These are phyloP conservation scores for Andrena camellia DNA, from an alignment of 2,888 invertebrate species.

Conservation along the genomic window DNA sequence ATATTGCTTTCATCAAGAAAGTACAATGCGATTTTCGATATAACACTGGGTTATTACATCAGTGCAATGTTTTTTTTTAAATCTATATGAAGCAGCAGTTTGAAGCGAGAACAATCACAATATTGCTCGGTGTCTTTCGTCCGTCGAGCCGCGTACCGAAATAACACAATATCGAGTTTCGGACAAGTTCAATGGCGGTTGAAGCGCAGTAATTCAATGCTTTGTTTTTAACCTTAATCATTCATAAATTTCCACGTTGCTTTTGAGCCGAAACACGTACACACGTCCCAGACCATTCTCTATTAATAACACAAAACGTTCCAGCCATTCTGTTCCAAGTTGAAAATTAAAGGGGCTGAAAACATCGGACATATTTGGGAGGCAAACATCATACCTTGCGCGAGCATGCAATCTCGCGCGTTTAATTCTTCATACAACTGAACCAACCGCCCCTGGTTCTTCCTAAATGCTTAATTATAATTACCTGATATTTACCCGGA, in stretches of 20 bases:
- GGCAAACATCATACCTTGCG: constrained; percentile 30
- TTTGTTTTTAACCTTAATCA: constrained; percentile 12
- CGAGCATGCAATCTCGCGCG: constrained; percentile 24
- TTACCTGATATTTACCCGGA: constrained; percentile 35
- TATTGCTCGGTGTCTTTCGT: not conserved
- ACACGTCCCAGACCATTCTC: not conserved
- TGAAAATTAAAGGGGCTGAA: constrained; percentile 25
- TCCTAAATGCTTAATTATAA: constrained; percentile 47
- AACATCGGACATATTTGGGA: constrained; percentile 25
- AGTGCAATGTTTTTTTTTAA: too few relatives aligned
- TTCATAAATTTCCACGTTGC: not conserved
- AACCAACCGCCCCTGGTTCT: not conserved
- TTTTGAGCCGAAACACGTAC: not conserved
- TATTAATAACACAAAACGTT: constrained; percentile 15
- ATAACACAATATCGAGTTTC: constrained; percentile 18
- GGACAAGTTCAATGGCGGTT: not conserved
- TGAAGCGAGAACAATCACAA: constrained; percentile 16
- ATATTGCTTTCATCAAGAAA: too few relatives aligned
- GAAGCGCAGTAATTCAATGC: not conserved
- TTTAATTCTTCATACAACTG: constrained; percentile 37
- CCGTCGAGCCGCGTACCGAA: not conserved
- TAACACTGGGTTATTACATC: too few relatives aligned
- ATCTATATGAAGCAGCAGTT: too few relatives aligned
- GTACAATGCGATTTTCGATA: too few relatives aligned
- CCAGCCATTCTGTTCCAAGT: not conserved